phyloP scores from a whole-genome alignment of 2,797 vertebrate genomes.

The Cossypha caffra region DNA sequence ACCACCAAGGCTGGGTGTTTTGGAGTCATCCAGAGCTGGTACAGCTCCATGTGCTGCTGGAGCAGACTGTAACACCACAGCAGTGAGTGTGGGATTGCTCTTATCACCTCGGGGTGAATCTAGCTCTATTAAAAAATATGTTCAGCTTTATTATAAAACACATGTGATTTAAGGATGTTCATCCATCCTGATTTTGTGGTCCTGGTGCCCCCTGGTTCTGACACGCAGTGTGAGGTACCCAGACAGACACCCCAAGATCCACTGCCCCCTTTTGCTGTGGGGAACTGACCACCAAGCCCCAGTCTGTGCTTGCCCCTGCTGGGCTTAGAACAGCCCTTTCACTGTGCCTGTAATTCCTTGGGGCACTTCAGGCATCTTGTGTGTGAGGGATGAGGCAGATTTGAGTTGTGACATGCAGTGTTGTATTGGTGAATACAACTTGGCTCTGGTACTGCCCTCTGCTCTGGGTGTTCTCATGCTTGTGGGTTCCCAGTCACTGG shows the following conservation, averaged over 20 bases:
- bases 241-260: not conserved
- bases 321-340: not conserved
- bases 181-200: not conserved
- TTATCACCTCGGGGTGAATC: not conserved
- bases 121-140: not conserved
- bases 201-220: accelerated
- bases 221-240: accelerated
- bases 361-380: not conserved
- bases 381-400: not conserved
- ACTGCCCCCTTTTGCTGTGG: not conserved
- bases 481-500: not conserved
- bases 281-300: accelerated
- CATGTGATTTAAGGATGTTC: not conserved
- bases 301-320: not conserved
- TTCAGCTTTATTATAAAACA: not conserved
- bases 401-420: accelerated
- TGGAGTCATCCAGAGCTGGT: accelerated
- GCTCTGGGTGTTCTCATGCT: not conserved
- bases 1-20: not conserved
- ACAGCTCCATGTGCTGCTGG: not conserved
- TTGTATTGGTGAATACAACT: accelerated
- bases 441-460: not conserved
- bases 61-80: not conserved
- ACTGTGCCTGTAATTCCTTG: not conserved
- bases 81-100: not conserved